Percentiles rank a stretch among this genome's conserved stretches.
Evolutionary conservation across 2,113 vertebrate species (phyloP).

Genomic region (Ellobius talpinus): DNA sequence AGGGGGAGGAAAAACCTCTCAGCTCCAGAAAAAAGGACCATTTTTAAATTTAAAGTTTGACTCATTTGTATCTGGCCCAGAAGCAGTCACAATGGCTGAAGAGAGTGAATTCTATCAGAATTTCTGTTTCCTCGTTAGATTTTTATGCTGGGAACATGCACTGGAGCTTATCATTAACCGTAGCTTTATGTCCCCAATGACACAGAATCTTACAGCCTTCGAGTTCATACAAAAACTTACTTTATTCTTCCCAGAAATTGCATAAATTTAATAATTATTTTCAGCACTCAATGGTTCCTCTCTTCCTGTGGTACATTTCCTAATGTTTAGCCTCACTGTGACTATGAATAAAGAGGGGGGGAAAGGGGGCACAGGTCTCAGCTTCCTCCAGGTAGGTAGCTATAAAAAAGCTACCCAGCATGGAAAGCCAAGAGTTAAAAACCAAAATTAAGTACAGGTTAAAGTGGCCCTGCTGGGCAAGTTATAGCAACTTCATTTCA

Average conservation of each 20-base stretch:
- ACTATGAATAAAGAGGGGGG: slow-evolving; percentile 45
- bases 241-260: slow-evolving; percentile 72
- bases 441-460: slow-evolving; percentile 67
- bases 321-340: background rate
- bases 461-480: slow-evolving; percentile 60
- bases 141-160: slow-evolving; percentile 69
- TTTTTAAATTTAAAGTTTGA: slow-evolving; percentile 31
- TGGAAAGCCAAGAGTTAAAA: slow-evolving; percentile 68
- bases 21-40: background rate
- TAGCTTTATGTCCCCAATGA: slow-evolving; percentile 59
- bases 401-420: slow-evolving; percentile 71
- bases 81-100: slow-evolving; percentile 51
- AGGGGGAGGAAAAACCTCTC: background rate
- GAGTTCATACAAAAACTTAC: slow-evolving; percentile 36
- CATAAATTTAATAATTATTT: slow-evolving; percentile 50
- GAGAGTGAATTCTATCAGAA: slow-evolving; percentile 55
- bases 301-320: slow-evolving; percentile 40
- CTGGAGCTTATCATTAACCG: slow-evolving; percentile 56
- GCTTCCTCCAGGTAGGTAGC: slow-evolving; percentile 35
- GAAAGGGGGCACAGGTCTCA: slow-evolving; percentile 13
- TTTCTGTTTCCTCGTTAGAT: slow-evolving; percentile 63
- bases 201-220: slow-evolving; percentile 64
- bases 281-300: background rate
- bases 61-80: background rate
- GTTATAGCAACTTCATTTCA: slow-evolving; percentile 58